phyloP scores from a whole-genome alignment of 2,113 vertebrate genomes.

The Anguilla japonica region DNA sequence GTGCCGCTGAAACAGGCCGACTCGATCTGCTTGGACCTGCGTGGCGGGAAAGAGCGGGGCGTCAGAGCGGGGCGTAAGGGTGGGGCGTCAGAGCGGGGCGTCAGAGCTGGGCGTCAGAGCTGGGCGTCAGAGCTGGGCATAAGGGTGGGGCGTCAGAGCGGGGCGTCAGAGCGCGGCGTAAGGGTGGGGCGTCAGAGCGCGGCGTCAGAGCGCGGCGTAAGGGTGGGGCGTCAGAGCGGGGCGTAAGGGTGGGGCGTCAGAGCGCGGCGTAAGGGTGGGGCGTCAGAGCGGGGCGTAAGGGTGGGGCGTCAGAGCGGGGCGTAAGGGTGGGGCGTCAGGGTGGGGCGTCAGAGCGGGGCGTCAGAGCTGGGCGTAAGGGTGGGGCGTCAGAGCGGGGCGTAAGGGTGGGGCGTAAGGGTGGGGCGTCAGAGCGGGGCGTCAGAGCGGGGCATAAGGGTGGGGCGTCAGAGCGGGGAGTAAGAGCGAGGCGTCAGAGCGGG shows the following conservation, averaged over 20 bases:
- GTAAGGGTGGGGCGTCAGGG: too few relatives aligned
- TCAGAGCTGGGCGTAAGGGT: too few relatives aligned
- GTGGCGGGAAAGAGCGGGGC: background rate
- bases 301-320: too few relatives aligned
- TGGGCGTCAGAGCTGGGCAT: background rate
- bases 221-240: background rate
- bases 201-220: background rate
- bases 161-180: background rate
- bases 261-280: background rate
- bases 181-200: background rate
- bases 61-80: background rate
- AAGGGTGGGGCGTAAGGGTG: background rate
- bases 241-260: too few relatives aligned
- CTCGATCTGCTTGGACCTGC: constrained; percentile 94
- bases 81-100: background rate
- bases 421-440: too few relatives aligned
- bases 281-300: too few relatives aligned
- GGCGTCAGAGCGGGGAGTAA: background rate
- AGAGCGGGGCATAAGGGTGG: background rate
- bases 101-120: too few relatives aligned
- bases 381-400: too few relatives aligned
- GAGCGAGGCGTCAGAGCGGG: background rate
- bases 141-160: background rate
- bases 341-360: too few relatives aligned
- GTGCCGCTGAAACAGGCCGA: constrained; percentile 98